Evolutionary conservation across 2,888 invertebrate species (phyloP).

Genomic region (Andrena trimmerana): DNA sequence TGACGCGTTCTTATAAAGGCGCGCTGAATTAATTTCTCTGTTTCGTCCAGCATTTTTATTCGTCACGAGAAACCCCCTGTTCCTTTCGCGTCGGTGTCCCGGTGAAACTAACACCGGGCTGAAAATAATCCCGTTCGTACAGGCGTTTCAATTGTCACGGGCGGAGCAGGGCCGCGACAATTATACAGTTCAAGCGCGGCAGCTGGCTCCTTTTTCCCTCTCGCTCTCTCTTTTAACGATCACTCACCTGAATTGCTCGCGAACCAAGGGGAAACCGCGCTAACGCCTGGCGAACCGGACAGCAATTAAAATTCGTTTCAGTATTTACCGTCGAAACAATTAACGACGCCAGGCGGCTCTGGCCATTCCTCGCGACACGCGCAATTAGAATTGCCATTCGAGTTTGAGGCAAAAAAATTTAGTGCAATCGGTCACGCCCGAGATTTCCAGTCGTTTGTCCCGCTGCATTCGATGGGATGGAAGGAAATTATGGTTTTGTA

Average conservation of each 20-base stretch:
- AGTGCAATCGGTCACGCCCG: background rate
- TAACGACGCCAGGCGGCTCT: conserved; percentile 18
- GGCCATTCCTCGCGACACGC: background rate
- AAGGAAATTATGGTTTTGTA: too few species aligned
- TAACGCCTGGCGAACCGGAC: conserved; percentile 11
- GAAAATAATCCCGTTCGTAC: conserved; percentile 34
- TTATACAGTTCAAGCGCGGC: conserved; percentile 28
- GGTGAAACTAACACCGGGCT: background rate
- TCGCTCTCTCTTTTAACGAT: conserved; percentile 28
- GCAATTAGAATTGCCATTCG: conserved; percentile 11
- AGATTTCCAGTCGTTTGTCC: background rate
- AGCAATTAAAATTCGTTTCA: conserved; percentile 51
- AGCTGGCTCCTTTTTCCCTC: background rate
- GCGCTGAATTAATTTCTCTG: conserved; percentile 14
- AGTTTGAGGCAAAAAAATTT: background rate
- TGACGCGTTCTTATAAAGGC: conserved; percentile 2
- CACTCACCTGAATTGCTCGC: conserved; percentile 15
- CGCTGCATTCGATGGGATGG: too few species aligned
- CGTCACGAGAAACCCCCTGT: background rate
- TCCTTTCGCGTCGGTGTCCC: background rate
- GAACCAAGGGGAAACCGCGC: background rate
- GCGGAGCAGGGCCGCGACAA: conserved; percentile 20
- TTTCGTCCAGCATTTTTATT: conserved; percentile 11
- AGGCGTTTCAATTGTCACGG: conserved; percentile 37
- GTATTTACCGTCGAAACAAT: conserved; percentile 36